Percentiles rank a stretch among this genome's conserved stretches.
Evolutionary conservation across 64 coral and sea anemone genomes (phyloP).

Genomic region (Platygyra sinensis): DNA sequence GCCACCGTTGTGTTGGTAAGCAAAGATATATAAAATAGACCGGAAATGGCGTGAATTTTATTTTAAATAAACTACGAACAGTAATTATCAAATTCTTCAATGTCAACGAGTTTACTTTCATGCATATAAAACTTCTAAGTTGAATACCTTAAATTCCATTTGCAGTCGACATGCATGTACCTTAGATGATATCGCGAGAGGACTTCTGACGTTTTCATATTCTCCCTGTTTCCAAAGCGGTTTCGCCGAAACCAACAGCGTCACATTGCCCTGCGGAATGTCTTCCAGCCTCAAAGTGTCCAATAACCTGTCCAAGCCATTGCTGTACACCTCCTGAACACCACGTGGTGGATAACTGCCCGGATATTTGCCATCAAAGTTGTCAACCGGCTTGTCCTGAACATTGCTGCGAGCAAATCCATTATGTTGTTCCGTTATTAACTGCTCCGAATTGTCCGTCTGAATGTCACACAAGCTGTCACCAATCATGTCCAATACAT

Average conservation of each 20-base stretch:
- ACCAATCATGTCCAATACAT: slow-evolving; percentile 18
- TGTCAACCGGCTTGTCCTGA: slow-evolving; percentile 29
- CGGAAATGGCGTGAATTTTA: too few species aligned
- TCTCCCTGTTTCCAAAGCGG: slow-evolving; percentile 48
- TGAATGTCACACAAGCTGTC: slow-evolving; percentile 26
- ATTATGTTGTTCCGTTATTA: background rate
- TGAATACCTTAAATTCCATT: slow-evolving; percentile 7
- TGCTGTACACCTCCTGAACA: background rate
- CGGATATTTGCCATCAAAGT: background rate
- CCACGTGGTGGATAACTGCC: background rate
- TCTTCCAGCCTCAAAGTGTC: background rate
- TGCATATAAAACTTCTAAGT: background rate
- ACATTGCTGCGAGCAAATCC: slow-evolving; percentile 38
- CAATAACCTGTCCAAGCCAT: background rate
- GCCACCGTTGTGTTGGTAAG: slow-evolving; percentile 72
- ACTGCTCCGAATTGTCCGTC: background rate
- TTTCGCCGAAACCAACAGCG: background rate
- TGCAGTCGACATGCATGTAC: slow-evolving; percentile 24
- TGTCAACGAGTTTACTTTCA: background rate
- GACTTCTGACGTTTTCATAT: slow-evolving; percentile 48
- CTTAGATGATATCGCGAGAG: slow-evolving; percentile 32
- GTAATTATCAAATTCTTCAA: too few species aligned
- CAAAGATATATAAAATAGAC: background rate
- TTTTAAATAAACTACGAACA: too few species aligned
- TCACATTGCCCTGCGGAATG: slow-evolving; percentile 11